A percentile compares a stretch with the other conserved stretches of the same genome.
Conservation (phyloP, 1,140 invertebrate genomes). For the Telenomus remus region DNA sequence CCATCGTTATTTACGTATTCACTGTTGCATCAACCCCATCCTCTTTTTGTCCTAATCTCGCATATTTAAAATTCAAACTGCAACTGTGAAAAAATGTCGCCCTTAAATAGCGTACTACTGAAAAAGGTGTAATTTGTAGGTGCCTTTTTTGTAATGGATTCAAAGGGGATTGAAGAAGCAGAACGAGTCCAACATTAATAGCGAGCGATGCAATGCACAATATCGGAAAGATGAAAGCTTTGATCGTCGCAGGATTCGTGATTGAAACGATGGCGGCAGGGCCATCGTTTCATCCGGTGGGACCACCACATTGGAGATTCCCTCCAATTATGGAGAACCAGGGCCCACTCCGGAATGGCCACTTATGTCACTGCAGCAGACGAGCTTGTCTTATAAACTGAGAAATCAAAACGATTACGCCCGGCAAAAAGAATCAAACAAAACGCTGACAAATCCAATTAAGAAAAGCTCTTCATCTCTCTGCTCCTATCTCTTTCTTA, state of each 20-base stretch:
- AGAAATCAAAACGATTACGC: slow-evolving; percentile 17
- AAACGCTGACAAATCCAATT: not conserved
- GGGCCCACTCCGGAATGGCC: slow-evolving; percentile 29
- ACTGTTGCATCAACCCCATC: not conserved
- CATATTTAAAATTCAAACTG: no score
- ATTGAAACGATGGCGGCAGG: slow-evolving; percentile 39
- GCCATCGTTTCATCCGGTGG: slow-evolving; percentile 35
- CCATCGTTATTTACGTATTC: not conserved
- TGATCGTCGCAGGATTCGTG: slow-evolving; percentile 5
- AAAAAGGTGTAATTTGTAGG: no score
- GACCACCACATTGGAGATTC: slow-evolving; percentile 41
- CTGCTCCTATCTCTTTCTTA: no score
- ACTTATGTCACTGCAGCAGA: slow-evolving; percentile 31
- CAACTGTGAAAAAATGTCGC: no score
- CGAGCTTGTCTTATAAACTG: slow-evolving; percentile 10
- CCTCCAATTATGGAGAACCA: slow-evolving; percentile 44
- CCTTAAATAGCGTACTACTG: no score
- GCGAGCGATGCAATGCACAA: not conserved
- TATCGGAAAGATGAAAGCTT: slow-evolving; percentile 9
- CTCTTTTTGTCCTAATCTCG: no score
- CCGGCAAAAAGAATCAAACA: not conserved
- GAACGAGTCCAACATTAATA: not conserved
- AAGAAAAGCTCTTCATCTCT: no score
- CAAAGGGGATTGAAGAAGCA: no score
- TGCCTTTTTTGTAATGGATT: no score